Evolutionary conservation across 2,113 vertebrate genomes (phyloP).

Genomic region (Syngnathus floridae): DNA sequence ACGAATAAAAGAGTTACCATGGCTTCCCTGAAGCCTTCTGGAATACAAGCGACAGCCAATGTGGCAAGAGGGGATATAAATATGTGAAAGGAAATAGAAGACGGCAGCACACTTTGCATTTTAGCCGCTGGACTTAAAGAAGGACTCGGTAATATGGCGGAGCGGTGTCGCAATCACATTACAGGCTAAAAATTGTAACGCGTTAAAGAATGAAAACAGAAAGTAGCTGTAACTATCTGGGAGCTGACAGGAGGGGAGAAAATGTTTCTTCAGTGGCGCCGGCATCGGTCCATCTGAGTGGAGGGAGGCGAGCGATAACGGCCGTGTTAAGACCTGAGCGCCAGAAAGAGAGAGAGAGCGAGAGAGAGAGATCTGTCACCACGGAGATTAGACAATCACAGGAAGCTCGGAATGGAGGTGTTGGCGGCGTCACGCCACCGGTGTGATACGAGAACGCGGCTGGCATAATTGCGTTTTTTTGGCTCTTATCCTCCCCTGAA

Average conservation of each 20-base stretch:
- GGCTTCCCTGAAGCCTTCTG: conserved; percentile 18
- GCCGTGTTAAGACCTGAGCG: conserved; percentile 57
- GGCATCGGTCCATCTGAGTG: conserved; percentile 54
- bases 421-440: conserved; percentile 35
- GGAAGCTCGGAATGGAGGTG: conserved; percentile 39
- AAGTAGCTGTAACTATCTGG: conserved; percentile 54
- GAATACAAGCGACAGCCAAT: conserved; percentile 21
- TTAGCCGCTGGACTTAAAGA: conserved; percentile 19
- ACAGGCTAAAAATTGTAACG: conserved; percentile 35
- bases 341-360: conserved; percentile 12
- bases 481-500: conserved; percentile 68
- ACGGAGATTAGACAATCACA: conserved; percentile 68
- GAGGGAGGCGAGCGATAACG: conserved; percentile 50
- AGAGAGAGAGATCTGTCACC: conserved; percentile 61
- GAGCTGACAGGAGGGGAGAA: conserved; percentile 42
- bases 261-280: conserved; percentile 39
- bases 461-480: conserved; percentile 62
- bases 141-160: conserved; percentile 23
- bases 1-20: conserved; percentile 32
- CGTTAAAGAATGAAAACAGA: conserved; percentile 38
- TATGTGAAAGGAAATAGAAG: conserved; percentile 19
- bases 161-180: conserved; percentile 25
- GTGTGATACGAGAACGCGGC: conserved; percentile 71
- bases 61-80: conserved; percentile 14
- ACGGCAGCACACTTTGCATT: conserved; percentile 7